Conservation (phyloP, 1,140 invertebrate species). For the Hestina assimilis region DNA sequence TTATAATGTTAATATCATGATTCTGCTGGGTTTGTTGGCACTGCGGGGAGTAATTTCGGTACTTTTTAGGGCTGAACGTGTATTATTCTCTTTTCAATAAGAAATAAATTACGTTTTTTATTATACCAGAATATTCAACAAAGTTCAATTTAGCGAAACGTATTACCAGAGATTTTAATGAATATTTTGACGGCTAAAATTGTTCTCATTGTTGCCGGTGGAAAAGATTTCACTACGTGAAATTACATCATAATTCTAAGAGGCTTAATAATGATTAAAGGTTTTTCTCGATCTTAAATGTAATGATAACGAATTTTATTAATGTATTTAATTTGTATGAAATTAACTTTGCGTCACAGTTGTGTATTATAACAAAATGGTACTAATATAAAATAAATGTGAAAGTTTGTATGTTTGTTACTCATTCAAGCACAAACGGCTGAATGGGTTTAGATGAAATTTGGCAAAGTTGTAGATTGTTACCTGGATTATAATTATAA, state of each 20-base stretch:
- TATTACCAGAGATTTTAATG: conserved; percentile 62
- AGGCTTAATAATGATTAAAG: background rate
- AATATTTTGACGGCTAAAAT: conserved; percentile 28
- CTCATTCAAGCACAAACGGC: too few species aligned
- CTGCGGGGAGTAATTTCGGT: conserved; percentile 57
- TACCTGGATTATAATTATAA: too few species aligned
- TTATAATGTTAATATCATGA: conserved; percentile 73
- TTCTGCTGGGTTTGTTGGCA: conserved; percentile 41
- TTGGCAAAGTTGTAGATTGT: too few species aligned
- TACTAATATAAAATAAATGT: too few species aligned
- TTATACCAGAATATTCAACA: conserved; percentile 67
- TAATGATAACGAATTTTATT: too few species aligned
- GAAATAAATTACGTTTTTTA: conserved; percentile 77
- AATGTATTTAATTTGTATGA: too few species aligned
- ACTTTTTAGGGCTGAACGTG: conserved; percentile 57
- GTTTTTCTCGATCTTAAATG: too few species aligned
- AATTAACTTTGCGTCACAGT: too few species aligned
- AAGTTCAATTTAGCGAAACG: conserved; percentile 63
- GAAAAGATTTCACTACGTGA: background rate
- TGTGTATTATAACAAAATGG: too few species aligned
- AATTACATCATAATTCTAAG: background rate
- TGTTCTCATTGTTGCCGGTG: conserved; percentile 14
- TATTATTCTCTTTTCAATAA: conserved; percentile 76
- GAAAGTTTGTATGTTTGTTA: too few species aligned
- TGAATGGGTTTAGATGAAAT: too few species aligned